phyloP scores from a whole-genome alignment of 2,888 invertebrate genomes.

The Creontiades dilutus region DNA sequence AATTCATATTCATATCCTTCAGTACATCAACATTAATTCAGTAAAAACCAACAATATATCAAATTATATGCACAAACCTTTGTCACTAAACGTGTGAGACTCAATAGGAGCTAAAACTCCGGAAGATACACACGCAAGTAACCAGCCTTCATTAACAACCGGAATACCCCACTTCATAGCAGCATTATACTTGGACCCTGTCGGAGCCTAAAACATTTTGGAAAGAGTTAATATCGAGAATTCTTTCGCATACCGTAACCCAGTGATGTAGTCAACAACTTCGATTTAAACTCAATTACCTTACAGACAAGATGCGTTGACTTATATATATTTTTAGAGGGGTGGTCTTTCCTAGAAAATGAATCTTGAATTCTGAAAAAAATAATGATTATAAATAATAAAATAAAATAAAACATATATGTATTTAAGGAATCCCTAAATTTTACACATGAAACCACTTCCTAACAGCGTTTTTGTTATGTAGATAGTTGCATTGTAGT shows the following conservation, averaged over 20 bases:
- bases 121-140: slow-evolving; percentile 79
- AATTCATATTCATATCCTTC: too few species aligned
- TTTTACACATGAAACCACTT: too few species aligned
- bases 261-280: too few species aligned
- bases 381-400: too few species aligned
- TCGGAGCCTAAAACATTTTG: slow-evolving; percentile 84
- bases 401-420: too few species aligned
- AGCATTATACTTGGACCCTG: slow-evolving; percentile 89
- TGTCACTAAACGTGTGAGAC: background rate
- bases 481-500: too few species aligned
- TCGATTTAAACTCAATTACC: background rate
- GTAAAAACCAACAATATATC: too few species aligned
- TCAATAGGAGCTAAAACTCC: slow-evolving; percentile 30
- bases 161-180: slow-evolving; percentile 92
- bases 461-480: too few species aligned
- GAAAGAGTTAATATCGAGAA: background rate
- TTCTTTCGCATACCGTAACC: background rate
- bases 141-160: slow-evolving; percentile 88
- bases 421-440: too few species aligned
- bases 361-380: slow-evolving; percentile 82
- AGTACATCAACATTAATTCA: too few species aligned
- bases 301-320: slow-evolving; percentile 85
- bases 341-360: slow-evolving; percentile 82
- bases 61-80: background rate
- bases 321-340: slow-evolving; percentile 80